Conservation (phyloP, 2,113 vertebrate species). For the Ctenomys sociabilis region DNA sequence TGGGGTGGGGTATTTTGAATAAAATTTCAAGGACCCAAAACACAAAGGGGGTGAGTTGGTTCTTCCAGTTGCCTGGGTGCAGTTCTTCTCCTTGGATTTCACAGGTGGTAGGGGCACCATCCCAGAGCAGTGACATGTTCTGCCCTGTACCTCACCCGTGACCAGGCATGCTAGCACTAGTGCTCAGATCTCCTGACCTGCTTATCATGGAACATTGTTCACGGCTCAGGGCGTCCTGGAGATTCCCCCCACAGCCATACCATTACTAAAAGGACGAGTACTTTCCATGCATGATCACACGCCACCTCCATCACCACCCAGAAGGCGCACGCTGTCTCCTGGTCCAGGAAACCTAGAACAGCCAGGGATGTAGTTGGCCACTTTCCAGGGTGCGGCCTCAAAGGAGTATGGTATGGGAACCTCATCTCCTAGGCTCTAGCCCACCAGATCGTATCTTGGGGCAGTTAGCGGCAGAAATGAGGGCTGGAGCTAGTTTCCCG, state of each 20-base stretch:
- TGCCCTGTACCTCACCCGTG: background rate
- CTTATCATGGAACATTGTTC: background rate
- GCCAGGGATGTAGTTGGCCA: background rate
- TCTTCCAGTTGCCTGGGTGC: background rate
- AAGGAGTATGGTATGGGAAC: background rate
- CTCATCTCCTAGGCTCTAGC: background rate
- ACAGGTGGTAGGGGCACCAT: background rate
- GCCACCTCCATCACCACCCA: background rate
- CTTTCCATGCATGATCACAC: background rate
- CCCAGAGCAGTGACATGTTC: background rate
- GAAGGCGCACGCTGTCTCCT: background rate
- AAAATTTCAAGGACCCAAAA: slow-evolving; percentile 4
- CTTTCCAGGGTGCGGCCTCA: background rate
- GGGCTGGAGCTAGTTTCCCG: background rate
- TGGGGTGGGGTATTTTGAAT: background rate
- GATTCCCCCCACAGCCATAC: background rate
- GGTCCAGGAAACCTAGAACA: background rate
- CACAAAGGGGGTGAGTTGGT: background rate
- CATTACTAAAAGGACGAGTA: background rate
- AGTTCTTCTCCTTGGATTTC: background rate
- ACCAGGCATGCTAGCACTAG: background rate
- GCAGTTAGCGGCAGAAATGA: background rate
- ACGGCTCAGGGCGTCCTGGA: background rate
- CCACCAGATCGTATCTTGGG: too few species aligned
- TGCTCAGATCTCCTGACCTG: background rate